Evolutionary conservation across 2,113 vertebrate genomes (phyloP).

Genomic region (Butorides virescens): DNA sequence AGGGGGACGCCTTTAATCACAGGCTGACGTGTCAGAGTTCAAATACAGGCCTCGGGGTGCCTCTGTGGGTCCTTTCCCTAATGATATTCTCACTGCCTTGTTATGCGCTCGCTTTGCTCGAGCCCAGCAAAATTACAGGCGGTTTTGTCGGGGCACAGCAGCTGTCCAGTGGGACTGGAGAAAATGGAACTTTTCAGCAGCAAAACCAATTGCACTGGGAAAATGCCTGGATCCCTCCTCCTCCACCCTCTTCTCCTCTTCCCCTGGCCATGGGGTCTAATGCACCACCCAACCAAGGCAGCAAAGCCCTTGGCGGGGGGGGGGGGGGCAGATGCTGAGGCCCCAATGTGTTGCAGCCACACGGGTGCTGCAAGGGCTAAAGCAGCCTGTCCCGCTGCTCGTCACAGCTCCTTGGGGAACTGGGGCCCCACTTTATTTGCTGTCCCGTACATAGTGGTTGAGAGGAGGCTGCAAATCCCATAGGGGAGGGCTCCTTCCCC

Average conservation of each 20-base stretch:
- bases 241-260: neutral
- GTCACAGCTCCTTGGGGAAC: neutral
- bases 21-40: neutral
- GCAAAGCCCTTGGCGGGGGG: neutral
- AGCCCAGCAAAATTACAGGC: neutral
- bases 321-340: fast-evolving
- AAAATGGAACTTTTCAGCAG: neutral
- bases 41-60: neutral
- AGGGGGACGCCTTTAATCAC: neutral
- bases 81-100: neutral
- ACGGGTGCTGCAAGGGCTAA: neutral
- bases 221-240: neutral
- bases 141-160: neutral
- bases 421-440: neutral
- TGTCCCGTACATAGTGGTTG: fast-evolving
- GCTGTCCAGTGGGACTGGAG: fast-evolving
- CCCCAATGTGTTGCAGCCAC: neutral
- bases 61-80: neutral
- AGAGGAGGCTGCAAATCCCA: neutral
- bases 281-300: neutral
- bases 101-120: neutral
- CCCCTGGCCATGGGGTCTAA: neutral
- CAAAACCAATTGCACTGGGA: neutral
- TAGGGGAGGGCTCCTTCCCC: neutral
- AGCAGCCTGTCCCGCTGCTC: neutral